These are phyloP conservation scores for Stegodyphus mimosarum DNA, from an alignment of 1,140 invertebrate genomes.

Conservation along the genomic window DNA sequence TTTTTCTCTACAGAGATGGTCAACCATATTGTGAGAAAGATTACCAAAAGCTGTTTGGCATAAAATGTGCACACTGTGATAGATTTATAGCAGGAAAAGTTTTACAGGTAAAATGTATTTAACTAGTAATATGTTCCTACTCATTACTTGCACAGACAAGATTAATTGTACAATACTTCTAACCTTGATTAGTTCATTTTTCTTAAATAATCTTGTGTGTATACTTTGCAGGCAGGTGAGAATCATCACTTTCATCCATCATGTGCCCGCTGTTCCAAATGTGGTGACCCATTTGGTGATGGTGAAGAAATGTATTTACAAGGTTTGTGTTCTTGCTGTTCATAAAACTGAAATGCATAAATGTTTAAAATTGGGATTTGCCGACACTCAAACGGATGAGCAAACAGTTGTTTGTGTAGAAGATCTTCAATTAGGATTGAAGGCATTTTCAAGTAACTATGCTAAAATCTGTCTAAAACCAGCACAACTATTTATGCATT, in stretches of 20 bases:
- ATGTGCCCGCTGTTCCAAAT: conserved; percentile 81
- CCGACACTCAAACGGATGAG: too few species aligned
- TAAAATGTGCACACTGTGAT: conserved; percentile 94
- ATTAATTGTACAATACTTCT: too few species aligned
- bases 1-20: conserved; percentile 73
- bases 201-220: background rate
- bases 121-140: background rate
- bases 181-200: too few species aligned
- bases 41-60: conserved; percentile 88
- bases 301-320: conserved; percentile 98
- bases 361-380: too few species aligned
- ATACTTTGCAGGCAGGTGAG: conserved; percentile 78
- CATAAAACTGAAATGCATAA: too few species aligned
- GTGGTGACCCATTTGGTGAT: conserved; percentile 96
- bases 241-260: conserved; percentile 98
- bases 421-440: too few species aligned
- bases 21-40: conserved; percentile 95
- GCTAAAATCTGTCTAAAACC: too few species aligned
- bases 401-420: too few species aligned
- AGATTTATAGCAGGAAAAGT: conserved; percentile 96
- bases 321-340: conserved; percentile 69
- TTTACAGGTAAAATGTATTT: conserved; percentile 70
- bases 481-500: too few species aligned
- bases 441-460: too few species aligned
- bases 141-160: background rate